phyloP scores from a whole-genome alignment of 2,113 vertebrate species.

The Hemichromis elongatus region DNA sequence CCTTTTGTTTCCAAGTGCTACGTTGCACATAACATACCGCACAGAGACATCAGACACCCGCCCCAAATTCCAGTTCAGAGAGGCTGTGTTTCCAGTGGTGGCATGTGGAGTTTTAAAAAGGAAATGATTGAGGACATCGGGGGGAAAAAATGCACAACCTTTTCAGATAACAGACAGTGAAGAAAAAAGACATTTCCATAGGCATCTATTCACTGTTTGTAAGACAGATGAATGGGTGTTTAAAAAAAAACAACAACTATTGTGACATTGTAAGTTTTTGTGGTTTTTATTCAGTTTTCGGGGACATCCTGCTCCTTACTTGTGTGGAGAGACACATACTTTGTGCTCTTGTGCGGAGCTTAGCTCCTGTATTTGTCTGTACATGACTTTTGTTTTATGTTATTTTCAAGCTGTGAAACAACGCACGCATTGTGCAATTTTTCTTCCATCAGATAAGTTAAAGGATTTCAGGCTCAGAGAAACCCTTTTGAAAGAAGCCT shows the following conservation, averaged over 20 bases:
- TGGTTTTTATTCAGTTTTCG: not conserved
- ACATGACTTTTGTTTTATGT: not conserved
- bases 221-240: constrained; percentile 4
- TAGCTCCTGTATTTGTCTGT: not conserved
- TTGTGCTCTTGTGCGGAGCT: not conserved
- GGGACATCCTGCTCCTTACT: not conserved
- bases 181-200: constrained; percentile 9
- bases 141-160: not conserved
- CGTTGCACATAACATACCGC: constrained; percentile 4
- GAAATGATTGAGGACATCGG: not conserved
- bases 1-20: constrained; percentile 36
- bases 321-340: not conserved
- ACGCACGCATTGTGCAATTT: not conserved
- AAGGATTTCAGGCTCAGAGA: not conserved
- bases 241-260: not conserved
- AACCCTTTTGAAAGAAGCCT: not conserved
- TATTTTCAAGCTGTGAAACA: not conserved
- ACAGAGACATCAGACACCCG: constrained; percentile 19
- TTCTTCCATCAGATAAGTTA: not conserved
- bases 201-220: not conserved
- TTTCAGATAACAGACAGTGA: constrained; percentile 14
- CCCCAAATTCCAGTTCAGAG: constrained; percentile 40
- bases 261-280: not conserved
- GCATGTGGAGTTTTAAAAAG: constrained; percentile 28
- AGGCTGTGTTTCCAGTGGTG: constrained; percentile 38